Base-by-base conservation (phyloP, 2,797 vertebrate species). In the Aplochiton taeniatus region DNA sequence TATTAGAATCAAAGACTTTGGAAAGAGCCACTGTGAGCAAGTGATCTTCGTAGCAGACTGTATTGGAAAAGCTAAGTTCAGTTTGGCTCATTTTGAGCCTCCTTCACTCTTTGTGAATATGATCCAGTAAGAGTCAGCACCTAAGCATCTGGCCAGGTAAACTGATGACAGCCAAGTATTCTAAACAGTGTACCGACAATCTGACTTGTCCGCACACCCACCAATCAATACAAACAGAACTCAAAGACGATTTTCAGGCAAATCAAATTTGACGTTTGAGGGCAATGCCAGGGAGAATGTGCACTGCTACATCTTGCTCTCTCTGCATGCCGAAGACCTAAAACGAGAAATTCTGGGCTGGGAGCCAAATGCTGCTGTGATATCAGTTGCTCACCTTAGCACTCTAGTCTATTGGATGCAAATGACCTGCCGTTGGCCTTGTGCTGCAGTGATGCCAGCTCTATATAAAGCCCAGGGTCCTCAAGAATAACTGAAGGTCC, bases 381-480 rank as follows among this genome's bases (percentile, higher is more conserved):
- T 69, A 63, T 70, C 56, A 65, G 80, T 74, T 89, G 82, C 82
- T 78, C 86, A 87, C 80, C 82, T 85, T 84, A 56, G 77, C 85
- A 75, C 75, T 85, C 73, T 73, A 75, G 55, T 78, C 70, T 75
- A 83, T 43, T 76, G 75, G 81, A 86, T 86, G 85, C 82, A 86
- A 88, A 84, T 85, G 79, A 79, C 67, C 79, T 84, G 77, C 79
- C 61, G 62, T 63, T 61, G 74, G 75, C 74, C 68, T 56, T 13
- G 31, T n/a, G 55, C 75, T 63, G 73, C 74, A 76, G 66, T 83
- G 77, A 76, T 77, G 76, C 77, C 45, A 51, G 11, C 63, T 68
- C 85, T 88, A 89, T 85, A 88, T 88, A 88, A 83, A 88, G 80
- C 70, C 69, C 31, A 17, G 49, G 75, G 75, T 68, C 77, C 78